Conservation (phyloP, 2,888 invertebrate genomes). For the Ennomos fuscantarius region DNA sequence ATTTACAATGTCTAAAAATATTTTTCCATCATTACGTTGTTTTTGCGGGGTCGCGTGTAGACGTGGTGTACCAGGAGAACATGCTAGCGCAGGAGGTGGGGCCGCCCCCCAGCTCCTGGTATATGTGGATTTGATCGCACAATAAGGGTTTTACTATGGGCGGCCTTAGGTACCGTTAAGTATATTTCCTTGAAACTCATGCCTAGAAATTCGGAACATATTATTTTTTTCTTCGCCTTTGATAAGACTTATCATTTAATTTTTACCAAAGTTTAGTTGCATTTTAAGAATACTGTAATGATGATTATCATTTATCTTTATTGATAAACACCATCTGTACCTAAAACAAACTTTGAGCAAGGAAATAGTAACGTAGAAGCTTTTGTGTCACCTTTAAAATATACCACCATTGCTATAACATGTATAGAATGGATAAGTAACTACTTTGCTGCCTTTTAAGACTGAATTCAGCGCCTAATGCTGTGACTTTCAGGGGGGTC, state of each 20-base stretch:
- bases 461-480: constrained; percentile 29
- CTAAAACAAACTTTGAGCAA: too few relatives aligned
- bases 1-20: constrained; percentile 50
- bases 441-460: constrained; percentile 24
- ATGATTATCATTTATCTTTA: too few relatives aligned
- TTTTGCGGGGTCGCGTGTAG: constrained; percentile 77
- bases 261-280: too few relatives aligned
- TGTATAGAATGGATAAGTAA: too few relatives aligned
- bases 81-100: constrained; percentile 74
- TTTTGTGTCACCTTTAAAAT: constrained; percentile 18
- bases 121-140: constrained; percentile 25
- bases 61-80: constrained; percentile 74
- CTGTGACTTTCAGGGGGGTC: constrained; percentile 31
- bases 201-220: too few relatives aligned
- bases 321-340: too few relatives aligned
- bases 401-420: constrained; percentile 10
- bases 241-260: too few relatives aligned
- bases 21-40: constrained; percentile 56
- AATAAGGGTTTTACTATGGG: constrained; percentile 7
- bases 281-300: too few relatives aligned
- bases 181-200: too few relatives aligned
- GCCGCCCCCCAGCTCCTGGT: constrained; percentile 35
- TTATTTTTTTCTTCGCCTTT: too few relatives aligned
- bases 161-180: too few relatives aligned
- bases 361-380: neutral